Evolutionary conservation across 2,797 vertebrate genomes (phyloP), one percentile per base, ranked within the genome.

Genomic region (Xenops minutus): DNA sequence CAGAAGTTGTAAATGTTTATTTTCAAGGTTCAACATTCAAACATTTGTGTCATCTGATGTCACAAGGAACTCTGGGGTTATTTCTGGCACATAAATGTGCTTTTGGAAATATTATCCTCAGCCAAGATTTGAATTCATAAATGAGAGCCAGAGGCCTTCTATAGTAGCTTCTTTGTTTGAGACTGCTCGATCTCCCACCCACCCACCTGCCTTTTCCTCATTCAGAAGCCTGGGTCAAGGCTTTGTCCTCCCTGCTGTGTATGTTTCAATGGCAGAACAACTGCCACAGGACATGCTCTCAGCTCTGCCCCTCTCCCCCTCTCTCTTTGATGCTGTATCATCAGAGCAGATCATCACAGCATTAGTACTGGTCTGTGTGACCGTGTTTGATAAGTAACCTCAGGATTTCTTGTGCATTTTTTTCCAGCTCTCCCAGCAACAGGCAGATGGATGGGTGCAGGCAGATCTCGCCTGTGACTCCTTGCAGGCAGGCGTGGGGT

Each of bases 121-220:
- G 30, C 49, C 67, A 54, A 82, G 54, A 56, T 83, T 62, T 89
- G 72, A 85, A 74, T 87, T 76, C 56, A 43, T 63, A 80, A 89
- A 49, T 2, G 17, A 73, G 36, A 77, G 43, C 54, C 44, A 37
- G 61, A 73, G 80, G 80, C 77, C 51, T 79, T 76, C 51, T 75
- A 59, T 55, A 72, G 62, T 63, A 63, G 9, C 18, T 16, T 36
- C 54, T 74, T 78, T 66, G 19, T 78, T 72, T 30, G 46, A 61
- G 59, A 34, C 12, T 1, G 13, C 71, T 39, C 2, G 36, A 34
- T 68, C 55, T 94, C 69, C 51, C 73, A 67, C 64, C 55, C 72
- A 86, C 46, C 63, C 71, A 86, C 51, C 75, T 41, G 55, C 74
- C 62, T 91, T 69, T 66, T 49, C 66, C 66, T 85, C 43, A 23